Evolutionary conservation across 2,888 invertebrate genomes (phyloP).

Genomic region (Tipula helvola): DNA sequence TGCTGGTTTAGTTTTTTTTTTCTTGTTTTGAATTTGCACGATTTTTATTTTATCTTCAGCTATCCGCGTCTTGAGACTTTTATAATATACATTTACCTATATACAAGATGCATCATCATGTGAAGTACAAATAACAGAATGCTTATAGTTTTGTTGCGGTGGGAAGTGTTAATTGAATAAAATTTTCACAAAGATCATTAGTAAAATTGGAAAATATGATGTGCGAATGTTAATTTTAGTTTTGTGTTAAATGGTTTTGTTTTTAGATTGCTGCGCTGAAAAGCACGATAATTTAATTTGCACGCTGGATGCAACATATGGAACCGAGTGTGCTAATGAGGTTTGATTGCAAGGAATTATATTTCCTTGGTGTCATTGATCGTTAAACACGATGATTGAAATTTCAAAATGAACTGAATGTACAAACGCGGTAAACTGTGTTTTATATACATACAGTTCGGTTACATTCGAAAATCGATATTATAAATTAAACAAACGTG

Average conservation of each 20-base stretch:
- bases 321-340: not conserved
- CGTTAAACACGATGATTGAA: no score
- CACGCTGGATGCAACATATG: not conserved
- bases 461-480: not conserved
- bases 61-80: not conserved
- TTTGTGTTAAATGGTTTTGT: not conserved
- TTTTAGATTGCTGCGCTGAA: not conserved
- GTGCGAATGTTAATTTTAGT: not conserved
- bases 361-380: no score
- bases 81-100: not conserved
- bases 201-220: not conserved
- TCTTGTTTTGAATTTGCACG: not conserved
- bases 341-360: not conserved
- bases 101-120: not conserved
- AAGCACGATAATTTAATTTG: not conserved
- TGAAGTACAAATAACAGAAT: not conserved
- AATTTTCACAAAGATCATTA: not conserved
- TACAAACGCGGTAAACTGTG: no score
- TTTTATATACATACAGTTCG: no score
- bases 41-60: not conserved
- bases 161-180: not conserved
- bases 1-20: not conserved
- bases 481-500: not conserved
- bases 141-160: not conserved
- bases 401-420: no score